phyloP scores from a whole-genome alignment of 2,797 vertebrate species.

The Thripadectes ignobilis region DNA sequence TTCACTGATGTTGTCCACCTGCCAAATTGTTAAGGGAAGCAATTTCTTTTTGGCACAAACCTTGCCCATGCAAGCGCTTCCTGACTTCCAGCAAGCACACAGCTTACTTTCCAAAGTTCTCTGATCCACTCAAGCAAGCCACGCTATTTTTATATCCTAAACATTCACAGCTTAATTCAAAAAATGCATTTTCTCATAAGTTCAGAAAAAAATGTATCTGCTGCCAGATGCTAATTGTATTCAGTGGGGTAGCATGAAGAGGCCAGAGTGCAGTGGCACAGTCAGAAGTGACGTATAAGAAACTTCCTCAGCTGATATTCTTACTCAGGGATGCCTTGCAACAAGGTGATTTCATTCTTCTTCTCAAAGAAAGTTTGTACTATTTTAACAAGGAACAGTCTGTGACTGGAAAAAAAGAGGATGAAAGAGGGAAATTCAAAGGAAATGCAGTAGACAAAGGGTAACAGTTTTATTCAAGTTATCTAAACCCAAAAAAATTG shows the following conservation, averaged over 20 bases:
- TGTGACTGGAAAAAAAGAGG: not conserved
- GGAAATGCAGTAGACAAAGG: not conserved
- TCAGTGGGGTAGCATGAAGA: not conserved
- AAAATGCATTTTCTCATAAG: not conserved
- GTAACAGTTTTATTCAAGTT: not conserved
- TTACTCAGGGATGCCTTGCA: not conserved
- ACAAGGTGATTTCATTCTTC: not conserved
- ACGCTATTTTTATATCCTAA: not conserved
- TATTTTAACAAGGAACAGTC: not conserved
- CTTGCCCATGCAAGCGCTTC: not conserved
- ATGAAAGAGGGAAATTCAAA: not conserved
- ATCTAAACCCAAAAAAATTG: not conserved
- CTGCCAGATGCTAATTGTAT: not conserved
- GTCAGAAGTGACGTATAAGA: not conserved
- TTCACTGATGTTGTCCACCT: not conserved
- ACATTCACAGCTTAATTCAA: not conserved
- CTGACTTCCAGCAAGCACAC: not conserved
- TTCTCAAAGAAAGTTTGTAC: not conserved
- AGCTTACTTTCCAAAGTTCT: not conserved
- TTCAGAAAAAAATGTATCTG: not conserved
- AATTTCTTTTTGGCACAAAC: not conserved
- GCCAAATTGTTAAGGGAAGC: not conserved
- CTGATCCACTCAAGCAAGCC: not conserved
- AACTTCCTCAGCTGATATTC: not conserved
- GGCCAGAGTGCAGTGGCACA: not conserved